These are phyloP conservation scores for Pseudomyrmex pallidus DNA, from an alignment of 1,140 invertebrate genomes.

Conservation along the genomic window DNA sequence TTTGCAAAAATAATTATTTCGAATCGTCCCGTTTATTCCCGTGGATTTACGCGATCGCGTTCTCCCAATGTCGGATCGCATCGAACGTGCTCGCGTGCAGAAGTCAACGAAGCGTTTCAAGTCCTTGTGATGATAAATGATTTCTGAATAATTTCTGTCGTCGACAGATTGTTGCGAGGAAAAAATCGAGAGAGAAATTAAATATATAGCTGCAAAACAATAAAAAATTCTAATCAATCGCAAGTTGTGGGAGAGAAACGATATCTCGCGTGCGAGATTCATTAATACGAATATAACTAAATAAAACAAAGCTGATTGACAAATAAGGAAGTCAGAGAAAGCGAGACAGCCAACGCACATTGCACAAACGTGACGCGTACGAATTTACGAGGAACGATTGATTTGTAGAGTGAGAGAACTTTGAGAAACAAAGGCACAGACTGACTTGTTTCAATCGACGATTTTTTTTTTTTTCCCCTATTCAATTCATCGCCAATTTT, in stretches of 20 bases:
- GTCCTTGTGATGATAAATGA: too few relatives aligned
- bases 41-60: not conserved
- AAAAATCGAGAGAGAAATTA: too few relatives aligned
- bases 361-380: not conserved
- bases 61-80: conserved; percentile 15
- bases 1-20: conserved; percentile 31
- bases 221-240: too few relatives aligned
- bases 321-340: not conserved
- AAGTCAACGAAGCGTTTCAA: too few relatives aligned
- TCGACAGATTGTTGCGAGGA: too few relatives aligned
- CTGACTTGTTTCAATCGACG: not conserved
- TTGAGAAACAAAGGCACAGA: conserved; percentile 7
- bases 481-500: conserved; percentile 19
- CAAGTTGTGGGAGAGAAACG: too few relatives aligned
- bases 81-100: conserved; percentile 1
- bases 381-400: not conserved
- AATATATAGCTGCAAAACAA: too few relatives aligned
- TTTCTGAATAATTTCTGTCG: too few relatives aligned
- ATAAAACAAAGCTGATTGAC: too few relatives aligned
- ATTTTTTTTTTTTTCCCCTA: not conserved
- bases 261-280: too few relatives aligned
- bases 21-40: not conserved
- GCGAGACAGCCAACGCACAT: not conserved
- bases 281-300: too few relatives aligned
- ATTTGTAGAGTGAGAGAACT: not conserved